These are phyloP conservation scores for Nematopogon swammerdamellus DNA, from an alignment of 2,888 invertebrate genomes.

Conservation along the genomic window DNA sequence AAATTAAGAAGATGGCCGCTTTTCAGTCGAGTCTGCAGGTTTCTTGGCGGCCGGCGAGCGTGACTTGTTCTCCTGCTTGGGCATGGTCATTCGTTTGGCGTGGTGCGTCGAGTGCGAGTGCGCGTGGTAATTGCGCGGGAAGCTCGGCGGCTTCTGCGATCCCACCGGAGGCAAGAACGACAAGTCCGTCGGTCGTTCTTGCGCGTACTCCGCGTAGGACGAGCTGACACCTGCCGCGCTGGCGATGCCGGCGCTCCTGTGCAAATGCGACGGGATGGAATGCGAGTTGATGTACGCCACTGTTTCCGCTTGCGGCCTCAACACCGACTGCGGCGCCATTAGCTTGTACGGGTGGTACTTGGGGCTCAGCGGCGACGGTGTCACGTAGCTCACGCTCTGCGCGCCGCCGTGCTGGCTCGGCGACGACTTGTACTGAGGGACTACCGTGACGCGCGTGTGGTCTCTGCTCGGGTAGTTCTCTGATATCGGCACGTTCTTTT, in stretches of 20 bases:
- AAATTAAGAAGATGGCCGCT: neutral
- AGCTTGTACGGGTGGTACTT: constrained; percentile 39
- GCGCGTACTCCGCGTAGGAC: constrained; percentile 17
- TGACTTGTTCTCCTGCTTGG: constrained; percentile 22
- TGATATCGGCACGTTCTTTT: constrained; percentile 31
- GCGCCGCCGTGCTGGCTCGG: constrained; percentile 19
- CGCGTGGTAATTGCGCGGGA: constrained; percentile 37
- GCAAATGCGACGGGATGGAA: constrained; percentile 26
- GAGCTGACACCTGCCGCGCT: constrained; percentile 20
- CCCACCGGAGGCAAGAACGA: constrained; percentile 27
- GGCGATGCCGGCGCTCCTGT: too few species aligned
- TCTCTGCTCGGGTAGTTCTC: constrained; percentile 58
- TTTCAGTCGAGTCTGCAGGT: neutral
- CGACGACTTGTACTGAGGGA: constrained; percentile 28
- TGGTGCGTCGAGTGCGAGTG: constrained; percentile 36
- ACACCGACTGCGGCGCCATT: constrained; percentile 43
- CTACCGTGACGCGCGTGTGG: constrained; percentile 55
- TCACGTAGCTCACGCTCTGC: constrained; percentile 42
- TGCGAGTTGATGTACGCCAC: constrained; percentile 42
- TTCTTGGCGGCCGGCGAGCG: constrained; percentile 12
- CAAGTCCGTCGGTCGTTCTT: constrained; percentile 26
- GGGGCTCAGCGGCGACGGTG: constrained; percentile 32
- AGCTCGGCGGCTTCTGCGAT: constrained; percentile 28
- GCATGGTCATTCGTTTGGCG: constrained; percentile 10
- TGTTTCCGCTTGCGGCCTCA: constrained; percentile 34